Base-by-base conservation (phyloP, 2,797 vertebrate species). In the Emydoidea blandingii region DNA sequence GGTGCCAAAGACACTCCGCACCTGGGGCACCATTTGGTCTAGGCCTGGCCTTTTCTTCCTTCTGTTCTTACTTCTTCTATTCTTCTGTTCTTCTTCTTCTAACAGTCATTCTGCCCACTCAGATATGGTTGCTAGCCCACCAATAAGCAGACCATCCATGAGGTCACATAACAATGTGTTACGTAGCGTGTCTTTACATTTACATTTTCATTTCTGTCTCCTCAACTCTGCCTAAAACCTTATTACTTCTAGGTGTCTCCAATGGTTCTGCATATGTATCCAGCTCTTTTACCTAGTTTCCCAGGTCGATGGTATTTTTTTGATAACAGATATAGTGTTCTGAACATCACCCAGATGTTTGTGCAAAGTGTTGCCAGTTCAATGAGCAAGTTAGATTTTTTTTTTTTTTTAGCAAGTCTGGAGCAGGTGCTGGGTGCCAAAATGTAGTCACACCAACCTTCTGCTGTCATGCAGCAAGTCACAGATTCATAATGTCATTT, bases 401-500 rank as follows among this genome's bases (percentile, higher is more conserved):
- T 92, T 92, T 92, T 80, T 85, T 92, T 80, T 85, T 37, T 37
- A 94, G 56, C 62, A 62, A 90, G 15, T 14, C 44, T 92, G n/a
- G 4, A 94, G 92, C 72, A 54, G 83, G 29, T n/a, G 44, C 9
- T 79, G 41, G 15, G 34, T 87, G 37, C 47, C 89, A 87, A 89
- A 53, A 84, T n/a, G 25, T 86, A 53, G 21, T 50, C 78, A 79
- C 31, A 83, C 21, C 21, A 88, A 44, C 8, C 74, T 93, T 95
- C 91, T 93, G 78, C n/a, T 92, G 2, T n/a, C 37, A 86, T 89
- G 83, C n/a, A 83, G 78, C 18, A 82, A 88, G 37, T 0, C 2
- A 95, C 84, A 95, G 53, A 44, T 92, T 90, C 79, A 93, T 90
- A 90, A 90, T 90, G 19, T 59, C 21, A 79, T 76, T 96, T 91